Percentiles rank a stretch among this genome's conserved stretches.
Evolutionary conservation across 2,888 invertebrate species (phyloP).

Genomic region (Abrostola tripartita): DNA sequence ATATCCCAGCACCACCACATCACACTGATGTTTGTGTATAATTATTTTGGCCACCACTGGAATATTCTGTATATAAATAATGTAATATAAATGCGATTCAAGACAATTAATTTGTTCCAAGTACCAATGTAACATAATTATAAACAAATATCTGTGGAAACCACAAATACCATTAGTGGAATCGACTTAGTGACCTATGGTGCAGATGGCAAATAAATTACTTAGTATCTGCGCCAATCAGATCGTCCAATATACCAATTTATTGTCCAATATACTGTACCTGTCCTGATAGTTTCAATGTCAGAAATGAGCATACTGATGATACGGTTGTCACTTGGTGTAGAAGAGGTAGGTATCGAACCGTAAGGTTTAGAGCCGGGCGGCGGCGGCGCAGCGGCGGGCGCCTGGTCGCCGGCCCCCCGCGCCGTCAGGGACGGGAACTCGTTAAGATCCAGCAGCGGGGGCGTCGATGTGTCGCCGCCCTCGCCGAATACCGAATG

Average conservation of each 20-base stretch:
- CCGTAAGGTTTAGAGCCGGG: conserved; percentile 98
- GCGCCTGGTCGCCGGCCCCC: conserved; percentile 93
- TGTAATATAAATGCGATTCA: too few species aligned
- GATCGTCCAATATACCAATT: too few species aligned
- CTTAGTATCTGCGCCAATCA: too few species aligned
- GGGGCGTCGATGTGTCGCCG: conserved; percentile 93
- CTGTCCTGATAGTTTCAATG: conserved; percentile 6
- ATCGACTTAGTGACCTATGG: too few species aligned
- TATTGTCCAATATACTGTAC: neutral
- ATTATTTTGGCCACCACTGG: too few species aligned
- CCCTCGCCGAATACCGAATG: conserved; percentile 94
- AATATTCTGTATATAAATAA: too few species aligned
- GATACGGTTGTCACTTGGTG: conserved; percentile 26
- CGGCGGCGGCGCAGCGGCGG: conserved; percentile 95
- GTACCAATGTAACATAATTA: too few species aligned
- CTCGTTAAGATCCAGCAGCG: conserved; percentile 96
- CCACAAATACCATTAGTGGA: too few species aligned
- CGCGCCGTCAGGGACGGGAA: conserved; percentile 97
- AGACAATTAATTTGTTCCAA: too few species aligned
- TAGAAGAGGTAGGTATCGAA: conserved; percentile 74
- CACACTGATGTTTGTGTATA: neutral
- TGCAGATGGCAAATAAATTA: too few species aligned
- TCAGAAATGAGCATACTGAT: conserved; percentile 26
- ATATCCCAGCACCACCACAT: neutral
- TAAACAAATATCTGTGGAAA: too few species aligned